Conservation (phyloP, 2,113 vertebrate species). For the Ctenomys sociabilis region DNA sequence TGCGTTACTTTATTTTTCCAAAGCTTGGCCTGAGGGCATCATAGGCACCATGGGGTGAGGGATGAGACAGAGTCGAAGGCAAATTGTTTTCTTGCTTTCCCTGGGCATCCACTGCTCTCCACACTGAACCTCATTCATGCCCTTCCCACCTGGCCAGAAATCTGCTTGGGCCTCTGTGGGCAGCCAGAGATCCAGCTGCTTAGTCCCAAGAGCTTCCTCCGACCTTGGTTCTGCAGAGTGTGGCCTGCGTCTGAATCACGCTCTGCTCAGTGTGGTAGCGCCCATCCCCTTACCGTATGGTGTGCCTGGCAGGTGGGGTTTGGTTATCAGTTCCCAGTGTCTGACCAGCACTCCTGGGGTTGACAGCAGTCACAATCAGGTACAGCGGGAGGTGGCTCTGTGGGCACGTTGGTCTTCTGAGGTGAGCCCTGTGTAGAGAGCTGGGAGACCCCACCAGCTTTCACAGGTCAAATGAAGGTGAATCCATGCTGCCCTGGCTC, state of each 20-base stretch:
- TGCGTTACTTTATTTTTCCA: neutral
- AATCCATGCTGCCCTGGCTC: too few relatives aligned
- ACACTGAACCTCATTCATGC: accelerated
- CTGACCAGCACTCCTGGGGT: neutral
- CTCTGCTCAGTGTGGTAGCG: neutral
- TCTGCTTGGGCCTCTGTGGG: neutral
- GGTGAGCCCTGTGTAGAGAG: neutral
- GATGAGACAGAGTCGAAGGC: neutral
- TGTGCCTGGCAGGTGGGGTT: neutral
- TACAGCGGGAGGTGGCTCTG: neutral
- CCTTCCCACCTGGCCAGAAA: neutral
- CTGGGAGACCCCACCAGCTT: too few relatives aligned
- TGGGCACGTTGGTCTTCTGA: neutral
- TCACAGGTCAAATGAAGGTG: neutral
- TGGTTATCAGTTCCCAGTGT: neutral
- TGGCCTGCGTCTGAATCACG: accelerated
- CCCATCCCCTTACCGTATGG: neutral
- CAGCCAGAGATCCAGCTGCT: neutral
- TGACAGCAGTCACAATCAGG: too few relatives aligned
- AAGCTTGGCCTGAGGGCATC: neutral
- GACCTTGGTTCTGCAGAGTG: accelerated
- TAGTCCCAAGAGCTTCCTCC: neutral
- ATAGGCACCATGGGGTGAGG: accelerated
- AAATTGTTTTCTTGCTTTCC: neutral
- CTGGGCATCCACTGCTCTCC: neutral